phyloP scores from a whole-genome alignment of 2,888 invertebrate species.

The Neria commutata region DNA sequence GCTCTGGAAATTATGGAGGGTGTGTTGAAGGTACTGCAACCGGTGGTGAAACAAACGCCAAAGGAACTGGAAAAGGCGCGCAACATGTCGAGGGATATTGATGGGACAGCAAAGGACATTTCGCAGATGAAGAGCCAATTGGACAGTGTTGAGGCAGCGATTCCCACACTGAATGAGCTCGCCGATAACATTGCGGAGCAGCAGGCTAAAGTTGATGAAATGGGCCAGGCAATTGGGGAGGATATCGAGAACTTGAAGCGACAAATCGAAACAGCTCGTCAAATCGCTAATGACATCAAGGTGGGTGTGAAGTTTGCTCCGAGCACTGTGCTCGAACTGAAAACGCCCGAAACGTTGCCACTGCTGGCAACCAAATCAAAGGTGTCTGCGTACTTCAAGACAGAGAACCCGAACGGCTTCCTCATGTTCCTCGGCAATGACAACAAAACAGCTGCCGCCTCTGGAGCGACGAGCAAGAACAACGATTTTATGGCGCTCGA shows the following conservation, averaged over 20 bases:
- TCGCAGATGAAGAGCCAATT: slow-evolving; percentile 74
- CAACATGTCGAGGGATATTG: slow-evolving; percentile 71
- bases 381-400: slow-evolving; percentile 87
- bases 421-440: slow-evolving; percentile 92
- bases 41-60: slow-evolving; percentile 66
- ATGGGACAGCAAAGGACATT: slow-evolving; percentile 74
- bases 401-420: slow-evolving; percentile 78
- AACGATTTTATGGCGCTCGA: slow-evolving; percentile 93
- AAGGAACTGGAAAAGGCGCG: slow-evolving; percentile 68
- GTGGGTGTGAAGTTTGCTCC: slow-evolving; percentile 84
- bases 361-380: slow-evolving; percentile 86
- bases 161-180: slow-evolving; percentile 70
- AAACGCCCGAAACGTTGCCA: slow-evolving; percentile 83
- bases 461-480: slow-evolving; percentile 55
- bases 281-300: slow-evolving; percentile 76
- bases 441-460: slow-evolving; percentile 66
- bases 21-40: slow-evolving; percentile 61
- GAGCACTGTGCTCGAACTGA: slow-evolving; percentile 82
- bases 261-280: slow-evolving; percentile 80
- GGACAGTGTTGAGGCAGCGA: slow-evolving; percentile 68
- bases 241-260: slow-evolving; percentile 77
- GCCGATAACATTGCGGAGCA: slow-evolving; percentile 68
- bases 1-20: slow-evolving; percentile 60
- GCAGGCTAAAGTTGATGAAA: slow-evolving; percentile 67
- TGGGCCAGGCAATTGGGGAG: slow-evolving; percentile 67